Evolutionary conservation across 1,140 invertebrate genomes (phyloP).

Genomic region (Coboldia fuscipes): DNA sequence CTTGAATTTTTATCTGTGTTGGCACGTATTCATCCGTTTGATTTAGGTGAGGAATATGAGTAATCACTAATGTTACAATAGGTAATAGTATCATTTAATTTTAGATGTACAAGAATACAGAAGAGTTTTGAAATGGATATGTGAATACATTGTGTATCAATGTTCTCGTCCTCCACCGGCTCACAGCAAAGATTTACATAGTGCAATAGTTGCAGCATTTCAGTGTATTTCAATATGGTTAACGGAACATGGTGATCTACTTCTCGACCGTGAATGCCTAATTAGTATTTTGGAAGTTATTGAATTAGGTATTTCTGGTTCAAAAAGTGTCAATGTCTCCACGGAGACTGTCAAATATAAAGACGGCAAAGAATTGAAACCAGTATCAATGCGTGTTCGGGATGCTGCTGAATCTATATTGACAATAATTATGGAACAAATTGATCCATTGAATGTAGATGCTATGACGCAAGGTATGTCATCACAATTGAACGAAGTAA

Average conservation of each 20-base stretch:
- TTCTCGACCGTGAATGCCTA: slow-evolving; percentile 82
- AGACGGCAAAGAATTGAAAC: slow-evolving; percentile 87
- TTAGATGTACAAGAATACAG: slow-evolving; percentile 69
- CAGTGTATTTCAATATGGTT: slow-evolving; percentile 83
- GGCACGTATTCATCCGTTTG: slow-evolving; percentile 62
- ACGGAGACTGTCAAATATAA: slow-evolving; percentile 81
- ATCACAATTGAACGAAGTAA: slow-evolving; percentile 72
- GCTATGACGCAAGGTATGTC: slow-evolving; percentile 65
- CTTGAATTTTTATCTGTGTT: slow-evolving; percentile 77
- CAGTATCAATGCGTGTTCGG: slow-evolving; percentile 84
- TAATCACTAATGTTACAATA: too few relatives aligned
- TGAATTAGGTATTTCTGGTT: slow-evolving; percentile 91
- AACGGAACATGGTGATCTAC: slow-evolving; percentile 62
- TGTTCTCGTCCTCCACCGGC: slow-evolving; percentile 85
- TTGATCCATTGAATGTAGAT: slow-evolving; percentile 67
- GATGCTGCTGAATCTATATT: slow-evolving; percentile 88
- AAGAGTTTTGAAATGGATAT: slow-evolving; percentile 91
- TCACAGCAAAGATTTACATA: slow-evolving; percentile 95
- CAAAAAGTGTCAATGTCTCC: slow-evolving; percentile 70
- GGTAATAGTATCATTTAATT: neutral
- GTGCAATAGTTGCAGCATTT: slow-evolving; percentile 89
- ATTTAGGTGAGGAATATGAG: slow-evolving; percentile 42
- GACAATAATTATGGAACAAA: slow-evolving; percentile 78
- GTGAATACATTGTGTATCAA: slow-evolving; percentile 91
- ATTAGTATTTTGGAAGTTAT: slow-evolving; percentile 87